Evolutionary conservation across 2,888 invertebrate species (phyloP).

Genomic region (Pimpla rufipes): DNA sequence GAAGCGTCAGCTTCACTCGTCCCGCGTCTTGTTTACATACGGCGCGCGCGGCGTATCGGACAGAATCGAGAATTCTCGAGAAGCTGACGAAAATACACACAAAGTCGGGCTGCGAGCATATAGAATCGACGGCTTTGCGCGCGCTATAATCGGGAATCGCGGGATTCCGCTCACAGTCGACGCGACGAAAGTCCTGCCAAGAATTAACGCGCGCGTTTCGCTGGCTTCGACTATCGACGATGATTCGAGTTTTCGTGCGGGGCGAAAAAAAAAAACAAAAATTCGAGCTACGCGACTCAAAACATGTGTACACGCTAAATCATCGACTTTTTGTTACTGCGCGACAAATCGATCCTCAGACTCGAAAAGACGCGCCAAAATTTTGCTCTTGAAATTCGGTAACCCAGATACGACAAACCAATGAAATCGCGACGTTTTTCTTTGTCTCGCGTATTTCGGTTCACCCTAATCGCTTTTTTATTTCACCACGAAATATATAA

Average conservation of each 20-base stretch:
- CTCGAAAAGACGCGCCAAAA: no score
- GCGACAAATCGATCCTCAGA: no score
- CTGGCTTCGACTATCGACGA: conserved; percentile 2
- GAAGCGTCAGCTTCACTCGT: neutral
- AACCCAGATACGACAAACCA: no score
- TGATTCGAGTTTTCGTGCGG: conserved; percentile 15
- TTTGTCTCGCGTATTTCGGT: no score
- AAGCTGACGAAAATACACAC: conserved; percentile 51
- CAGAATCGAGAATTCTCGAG: conserved; percentile 38
- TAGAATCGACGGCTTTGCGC: conserved; percentile 8
- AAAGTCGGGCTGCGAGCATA: neutral
- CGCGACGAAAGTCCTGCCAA: conserved; percentile 27
- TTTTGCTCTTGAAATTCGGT: no score
- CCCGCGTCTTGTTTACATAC: conserved; percentile 44
- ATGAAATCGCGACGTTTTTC: no score
- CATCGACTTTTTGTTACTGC: no score
- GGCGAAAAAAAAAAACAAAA: neutral
- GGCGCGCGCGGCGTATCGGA: conserved; percentile 23
- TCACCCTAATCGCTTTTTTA: no score
- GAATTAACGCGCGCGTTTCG: neutral
- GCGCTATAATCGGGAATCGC: neutral
- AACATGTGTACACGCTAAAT: neutral
- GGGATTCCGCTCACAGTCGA: conserved; percentile 8
- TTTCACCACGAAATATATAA: no score
- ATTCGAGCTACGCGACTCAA: neutral